Conservation (phyloP, 2,888 invertebrate species). For the Drosophila colorata region DNA sequence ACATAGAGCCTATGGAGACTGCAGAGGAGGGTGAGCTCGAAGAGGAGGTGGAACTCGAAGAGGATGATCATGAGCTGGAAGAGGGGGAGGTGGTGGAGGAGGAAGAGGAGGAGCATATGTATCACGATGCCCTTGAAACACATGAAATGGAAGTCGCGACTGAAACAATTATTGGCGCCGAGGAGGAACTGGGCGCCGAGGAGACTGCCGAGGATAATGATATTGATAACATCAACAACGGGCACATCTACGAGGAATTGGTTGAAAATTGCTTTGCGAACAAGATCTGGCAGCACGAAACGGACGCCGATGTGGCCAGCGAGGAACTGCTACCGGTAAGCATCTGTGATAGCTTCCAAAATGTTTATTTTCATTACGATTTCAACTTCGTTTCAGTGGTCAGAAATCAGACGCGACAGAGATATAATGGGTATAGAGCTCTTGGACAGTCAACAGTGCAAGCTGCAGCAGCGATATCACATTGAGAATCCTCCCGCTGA, state of each 20-base stretch:
- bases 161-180: slow-evolving; percentile 76
- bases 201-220: slow-evolving; percentile 46
- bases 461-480: background rate
- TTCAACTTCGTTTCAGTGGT: background rate
- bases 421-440: background rate
- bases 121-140: slow-evolving; percentile 35
- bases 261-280: slow-evolving; percentile 16
- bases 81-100: slow-evolving; percentile 3
- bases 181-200: slow-evolving; percentile 50
- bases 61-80: slow-evolving; percentile 14
- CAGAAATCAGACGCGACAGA: background rate
- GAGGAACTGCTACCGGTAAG: slow-evolving; percentile 21
- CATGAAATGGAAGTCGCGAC: slow-evolving; percentile 49
- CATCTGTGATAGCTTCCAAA: background rate
- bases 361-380: background rate
- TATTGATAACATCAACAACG: slow-evolving; percentile 37
- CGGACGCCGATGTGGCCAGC: background rate
- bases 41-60: slow-evolving; percentile 1
- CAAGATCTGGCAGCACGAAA: slow-evolving; percentile 5
- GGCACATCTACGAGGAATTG: slow-evolving; percentile 32
- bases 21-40: background rate
- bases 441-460: background rate
- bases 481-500: background rate
- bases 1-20: slow-evolving; percentile 1
- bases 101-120: slow-evolving; percentile 34